These are phyloP conservation scores for Forficula auricularia DNA, from an alignment of 1,140 invertebrate genomes.

Conservation along the genomic window DNA sequence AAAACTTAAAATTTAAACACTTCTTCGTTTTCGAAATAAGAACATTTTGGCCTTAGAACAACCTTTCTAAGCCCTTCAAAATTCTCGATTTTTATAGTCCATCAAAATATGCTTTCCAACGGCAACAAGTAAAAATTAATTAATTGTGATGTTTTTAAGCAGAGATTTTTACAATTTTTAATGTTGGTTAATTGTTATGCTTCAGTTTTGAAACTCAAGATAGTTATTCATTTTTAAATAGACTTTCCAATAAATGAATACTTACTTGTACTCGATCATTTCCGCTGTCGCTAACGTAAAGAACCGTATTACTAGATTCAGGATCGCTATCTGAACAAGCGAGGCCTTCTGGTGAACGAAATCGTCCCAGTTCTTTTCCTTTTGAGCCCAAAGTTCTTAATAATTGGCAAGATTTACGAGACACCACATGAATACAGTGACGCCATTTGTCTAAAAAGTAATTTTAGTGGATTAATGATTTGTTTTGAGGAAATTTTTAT, in stretches of 20 bases:
- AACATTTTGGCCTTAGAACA: too few species aligned
- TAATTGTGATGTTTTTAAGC: too few species aligned
- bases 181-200: too few species aligned
- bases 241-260: slow-evolving; percentile 19
- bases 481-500: neutral
- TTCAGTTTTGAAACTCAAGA: too few species aligned
- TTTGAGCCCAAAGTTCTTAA: slow-evolving; percentile 38
- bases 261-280: slow-evolving; percentile 43
- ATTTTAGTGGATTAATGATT: slow-evolving; percentile 7
- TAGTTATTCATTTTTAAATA: slow-evolving; percentile 20
- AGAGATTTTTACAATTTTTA: too few species aligned
- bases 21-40: too few species aligned
- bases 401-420: too few species aligned
- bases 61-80: too few species aligned
- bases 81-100: too few species aligned
- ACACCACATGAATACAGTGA: slow-evolving; percentile 54
- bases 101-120: too few species aligned
- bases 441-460: slow-evolving; percentile 44
- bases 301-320: slow-evolving; percentile 26
- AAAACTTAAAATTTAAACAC: too few species aligned
- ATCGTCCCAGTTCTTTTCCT: slow-evolving; percentile 36
- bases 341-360: slow-evolving; percentile 55
- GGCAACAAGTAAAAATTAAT: too few species aligned
- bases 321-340: slow-evolving; percentile 20
- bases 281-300: slow-evolving; percentile 60